Evolutionary conservation across 2,113 vertebrate species (phyloP), one percentile per base, ranked within the genome.

Genomic region (Aspidoscelis tigris): DNA sequence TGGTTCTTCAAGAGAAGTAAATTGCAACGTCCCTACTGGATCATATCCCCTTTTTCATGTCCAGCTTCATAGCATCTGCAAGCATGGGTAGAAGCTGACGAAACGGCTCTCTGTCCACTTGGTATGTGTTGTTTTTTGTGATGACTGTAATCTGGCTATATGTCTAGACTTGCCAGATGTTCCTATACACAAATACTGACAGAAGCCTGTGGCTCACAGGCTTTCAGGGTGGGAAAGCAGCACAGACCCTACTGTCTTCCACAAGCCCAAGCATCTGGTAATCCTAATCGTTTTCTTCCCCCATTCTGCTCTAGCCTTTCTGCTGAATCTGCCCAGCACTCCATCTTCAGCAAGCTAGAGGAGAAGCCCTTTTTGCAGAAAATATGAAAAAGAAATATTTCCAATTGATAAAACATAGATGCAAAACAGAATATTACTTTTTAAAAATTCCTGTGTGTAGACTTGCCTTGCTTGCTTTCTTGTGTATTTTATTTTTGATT

Each of bases 131-230:
- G 33, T 64, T 78, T 61, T 78, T 33, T 70, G 33, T 64, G 76
- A 78, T 78, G 76, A 64, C 76, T 78, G 9, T 50, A 80, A 80
- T 68, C 78, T 80, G 78, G 64, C 26, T 50, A 33, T 33, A 69
- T 68, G 78, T 71, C 79, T 81, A 55, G 79, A 71, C 66, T 81
- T 39, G 68, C 79, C 79, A 81, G 68, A 81, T 81, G 79, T 55
- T 81, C 26, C 79, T 39, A 10, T 33, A 8, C 44, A 39, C 47
- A 50, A 80, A 22, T n/a, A 70, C 66, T 41, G 50, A 24, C n/a
- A 71, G 47, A n/a, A 69, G 20, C 47, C 20, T 55, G 24, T 18
- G 5, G 79, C 68, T 81, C n/a, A 71, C 24, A 71, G 1, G 10
- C 26, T 80, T 80, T 79, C 44, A 6, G 14, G 26, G 64, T 69